Base-by-base conservation (phyloP, 1,140 invertebrate species). In the Brachionus rubens region DNA sequence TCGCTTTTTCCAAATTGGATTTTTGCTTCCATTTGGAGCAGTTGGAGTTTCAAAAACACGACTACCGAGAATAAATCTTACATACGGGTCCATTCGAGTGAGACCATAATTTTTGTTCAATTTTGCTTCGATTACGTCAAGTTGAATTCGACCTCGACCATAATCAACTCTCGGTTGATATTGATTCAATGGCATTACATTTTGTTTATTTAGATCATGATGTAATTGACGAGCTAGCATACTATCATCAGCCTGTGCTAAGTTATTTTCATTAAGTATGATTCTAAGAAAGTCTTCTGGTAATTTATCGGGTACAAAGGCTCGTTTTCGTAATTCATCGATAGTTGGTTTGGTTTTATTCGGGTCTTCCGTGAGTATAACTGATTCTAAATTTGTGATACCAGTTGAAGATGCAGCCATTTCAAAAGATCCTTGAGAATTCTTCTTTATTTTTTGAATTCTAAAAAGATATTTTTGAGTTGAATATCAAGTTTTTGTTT, bases 81-180 rank as follows among this genome's bases (percentile, higher is more conserved):
- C 92, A 84, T 97, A 97, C 0, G 94, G 94, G 86, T 97, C 94
- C 94, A 97, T 98, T 36, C 40, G 24, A 77, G 92, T 88, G 78
- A 98, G 87, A 40, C 95, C 94, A 89, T 98, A 98, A 85, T 97
- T 98, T 86, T 97, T 96, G 1, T 90, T 90, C 67, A 98, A 86
- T 85, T 93, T 94, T 7, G 94, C 91, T 88, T 91, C 79, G 48
- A 83, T 82, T 7, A 76, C 28, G 24, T 72, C 68, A 19, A 72
- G 48, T 16, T 72, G 46, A 10, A 72, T 26, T 26, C 68, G 19
- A 12, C 68, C 68, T 6, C 68, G 68, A 10, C 40, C 12, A 41
- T 24, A 43, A 72, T 72, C 46, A n/a, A 16, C 16, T 10, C 24
- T 21, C 14, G 46, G 26, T 5, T 50, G 28, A n/a, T 30, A 40